Percentiles rank a stretch among this genome's conserved stretches.
Conservation (phyloP, 2,888 invertebrate genomes). For the Folsomia manolachei region DNA sequence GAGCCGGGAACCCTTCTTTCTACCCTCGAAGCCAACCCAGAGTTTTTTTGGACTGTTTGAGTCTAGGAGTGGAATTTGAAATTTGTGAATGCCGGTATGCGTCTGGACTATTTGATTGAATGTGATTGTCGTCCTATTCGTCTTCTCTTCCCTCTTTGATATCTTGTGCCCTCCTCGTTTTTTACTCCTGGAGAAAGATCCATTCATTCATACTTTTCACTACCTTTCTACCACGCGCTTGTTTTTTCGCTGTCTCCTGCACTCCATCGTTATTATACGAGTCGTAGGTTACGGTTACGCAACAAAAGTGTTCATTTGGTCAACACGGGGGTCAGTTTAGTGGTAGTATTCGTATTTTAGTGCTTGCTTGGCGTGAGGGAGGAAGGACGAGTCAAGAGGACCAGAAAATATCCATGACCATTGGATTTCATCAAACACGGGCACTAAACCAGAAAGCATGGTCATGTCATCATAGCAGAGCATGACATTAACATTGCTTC, state of each 20-base stretch:
- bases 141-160: not conserved
- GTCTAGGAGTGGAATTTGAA: not conserved
- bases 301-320: not conserved
- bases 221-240: not conserved
- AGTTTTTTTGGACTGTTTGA: conserved; percentile 6
- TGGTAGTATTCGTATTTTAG: too few species aligned
- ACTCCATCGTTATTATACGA: not conserved
- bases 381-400: too few species aligned
- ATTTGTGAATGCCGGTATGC: not conserved
- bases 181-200: not conserved
- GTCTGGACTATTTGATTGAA: conserved; percentile 14
- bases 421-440: not conserved
- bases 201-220: not conserved
- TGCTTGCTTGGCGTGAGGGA: too few species aligned
- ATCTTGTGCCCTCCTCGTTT: too few species aligned
- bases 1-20: not conserved
- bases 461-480: not conserved
- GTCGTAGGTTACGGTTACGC: not conserved
- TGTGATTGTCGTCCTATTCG: conserved; percentile 10
- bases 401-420: not conserved
- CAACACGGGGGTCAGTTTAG: not conserved
- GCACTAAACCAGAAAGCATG: not conserved
- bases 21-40: not conserved
- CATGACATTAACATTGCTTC: not conserved
- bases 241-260: not conserved